phyloP scores from a whole-genome alignment of 2,888 invertebrate species.

The Leptodirus hochenwartii region DNA sequence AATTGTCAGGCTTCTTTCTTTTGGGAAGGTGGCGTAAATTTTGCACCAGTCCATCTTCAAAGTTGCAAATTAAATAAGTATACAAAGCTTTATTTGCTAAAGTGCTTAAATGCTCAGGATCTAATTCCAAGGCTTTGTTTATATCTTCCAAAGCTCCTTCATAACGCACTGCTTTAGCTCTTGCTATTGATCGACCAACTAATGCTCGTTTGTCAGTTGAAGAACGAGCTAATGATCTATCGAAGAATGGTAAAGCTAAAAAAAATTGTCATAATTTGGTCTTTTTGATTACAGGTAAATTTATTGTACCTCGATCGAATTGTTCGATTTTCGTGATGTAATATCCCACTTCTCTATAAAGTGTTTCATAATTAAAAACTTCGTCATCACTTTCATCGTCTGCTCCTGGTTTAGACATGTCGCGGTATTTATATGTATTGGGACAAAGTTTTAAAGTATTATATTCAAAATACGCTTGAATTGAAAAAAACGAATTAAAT shows the following conservation, averaged over 20 bases:
- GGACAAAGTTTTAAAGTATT: too few relatives aligned
- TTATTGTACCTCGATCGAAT: constrained; percentile 19
- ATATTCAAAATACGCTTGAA: too few relatives aligned
- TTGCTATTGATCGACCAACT: constrained; percentile 33
- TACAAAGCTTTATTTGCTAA: constrained; percentile 22
- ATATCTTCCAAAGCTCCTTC: constrained; percentile 33
- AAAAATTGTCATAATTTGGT: constrained; percentile 5
- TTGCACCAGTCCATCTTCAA: constrained; percentile 23
- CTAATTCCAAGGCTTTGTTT: constrained; percentile 25
- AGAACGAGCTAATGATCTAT: too few relatives aligned
- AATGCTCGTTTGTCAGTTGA: constrained; percentile 32
- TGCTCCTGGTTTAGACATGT: constrained; percentile 3
- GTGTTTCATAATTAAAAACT: constrained; percentile 19
- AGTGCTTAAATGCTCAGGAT: constrained; percentile 20
- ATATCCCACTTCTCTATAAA: constrained; percentile 22
- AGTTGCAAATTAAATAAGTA: constrained; percentile 24
- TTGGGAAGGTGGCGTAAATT: constrained; percentile 18
- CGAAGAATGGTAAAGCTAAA: too few relatives aligned
- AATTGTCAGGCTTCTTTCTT: constrained; percentile 24
- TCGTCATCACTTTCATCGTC: constrained; percentile 17
- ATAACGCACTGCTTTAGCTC: constrained; percentile 35
- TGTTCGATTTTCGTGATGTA: constrained; percentile 21
- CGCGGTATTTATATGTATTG: too few relatives aligned
- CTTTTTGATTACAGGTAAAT: background rate
- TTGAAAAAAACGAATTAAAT: too few relatives aligned